Evolutionary conservation across 2,113 vertebrate species (phyloP).

Genomic region (Meleagris gallopavo): DNA sequence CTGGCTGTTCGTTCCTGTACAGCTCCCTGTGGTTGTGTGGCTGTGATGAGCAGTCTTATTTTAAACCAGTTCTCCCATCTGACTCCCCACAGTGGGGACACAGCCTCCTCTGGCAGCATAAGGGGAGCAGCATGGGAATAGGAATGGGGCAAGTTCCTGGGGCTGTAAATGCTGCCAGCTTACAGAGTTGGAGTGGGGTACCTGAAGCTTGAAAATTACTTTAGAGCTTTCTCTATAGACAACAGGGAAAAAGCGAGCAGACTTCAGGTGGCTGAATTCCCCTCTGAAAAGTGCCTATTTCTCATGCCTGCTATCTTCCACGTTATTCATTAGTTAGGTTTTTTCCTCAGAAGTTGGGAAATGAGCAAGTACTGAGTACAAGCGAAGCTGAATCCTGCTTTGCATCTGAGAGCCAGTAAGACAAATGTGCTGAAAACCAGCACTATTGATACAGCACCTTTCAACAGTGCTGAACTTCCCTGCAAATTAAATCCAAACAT

Average conservation of each 20-base stretch:
- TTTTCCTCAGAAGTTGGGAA: not conserved
- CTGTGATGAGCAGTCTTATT: not conserved
- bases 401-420: not conserved
- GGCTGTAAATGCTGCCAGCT: not conserved
- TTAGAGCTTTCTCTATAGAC: not conserved
- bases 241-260: not conserved
- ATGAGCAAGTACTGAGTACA: not conserved
- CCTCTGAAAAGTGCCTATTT: not conserved
- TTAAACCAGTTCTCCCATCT: not conserved
- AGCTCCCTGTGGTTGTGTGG: not conserved
- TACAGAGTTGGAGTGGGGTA: not conserved
- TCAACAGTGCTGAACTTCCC: not conserved
- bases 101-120: not conserved
- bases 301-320: not conserved
- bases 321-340: not conserved
- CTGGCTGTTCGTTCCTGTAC: not conserved
- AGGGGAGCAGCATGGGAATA: fast-evolving
- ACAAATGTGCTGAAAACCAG: not conserved
- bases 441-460: constrained; percentile 5
- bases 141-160: not conserved
- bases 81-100: not conserved
- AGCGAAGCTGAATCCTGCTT: not conserved
- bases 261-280: not conserved
- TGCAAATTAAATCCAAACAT: constrained; percentile 15
- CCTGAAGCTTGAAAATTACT: not conserved